A percentile compares a stretch with the other conserved stretches of the same genome.
These are phyloP conservation scores for Homalodisca vitripennis DNA, from an alignment of 1,140 invertebrate genomes.

Conservation along the genomic window DNA sequence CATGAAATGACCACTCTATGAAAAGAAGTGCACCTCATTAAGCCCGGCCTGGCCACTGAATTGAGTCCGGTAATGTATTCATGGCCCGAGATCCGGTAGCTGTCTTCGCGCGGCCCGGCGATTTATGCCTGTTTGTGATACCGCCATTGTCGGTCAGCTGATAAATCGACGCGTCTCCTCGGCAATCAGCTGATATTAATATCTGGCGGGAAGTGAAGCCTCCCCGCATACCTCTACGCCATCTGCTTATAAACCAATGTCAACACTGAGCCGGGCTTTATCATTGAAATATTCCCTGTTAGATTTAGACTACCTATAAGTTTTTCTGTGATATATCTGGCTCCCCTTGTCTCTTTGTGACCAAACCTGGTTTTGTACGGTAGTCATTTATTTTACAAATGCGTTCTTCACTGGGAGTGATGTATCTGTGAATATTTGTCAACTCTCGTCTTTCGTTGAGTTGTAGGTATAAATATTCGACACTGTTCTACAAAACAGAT, in stretches of 20 bases:
- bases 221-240: not conserved
- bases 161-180: not conserved
- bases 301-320: too few relatives aligned
- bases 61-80: slow-evolving; percentile 4
- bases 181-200: slow-evolving; percentile 13
- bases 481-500: too few relatives aligned
- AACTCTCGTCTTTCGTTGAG: too few relatives aligned
- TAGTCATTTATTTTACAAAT: too few relatives aligned
- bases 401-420: too few relatives aligned
- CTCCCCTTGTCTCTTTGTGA: too few relatives aligned
- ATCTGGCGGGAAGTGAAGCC: not conserved
- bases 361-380: too few relatives aligned
- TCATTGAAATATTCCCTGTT: too few relatives aligned
- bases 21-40: slow-evolving; percentile 2
- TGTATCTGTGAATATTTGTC: too few relatives aligned
- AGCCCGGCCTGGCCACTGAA: not conserved
- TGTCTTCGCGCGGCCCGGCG: not conserved
- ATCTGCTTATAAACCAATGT: not conserved
- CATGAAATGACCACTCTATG: too few relatives aligned
- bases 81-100: not conserved
- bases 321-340: too few relatives aligned
- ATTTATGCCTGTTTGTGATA: slow-evolving; percentile 8
- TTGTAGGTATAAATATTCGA: too few relatives aligned
- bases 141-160: slow-evolving; percentile 8
- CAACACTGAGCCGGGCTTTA: not conserved